These are phyloP conservation scores for Achlya flavicornis DNA, from an alignment of 2,888 invertebrate species.

Conservation along the genomic window DNA sequence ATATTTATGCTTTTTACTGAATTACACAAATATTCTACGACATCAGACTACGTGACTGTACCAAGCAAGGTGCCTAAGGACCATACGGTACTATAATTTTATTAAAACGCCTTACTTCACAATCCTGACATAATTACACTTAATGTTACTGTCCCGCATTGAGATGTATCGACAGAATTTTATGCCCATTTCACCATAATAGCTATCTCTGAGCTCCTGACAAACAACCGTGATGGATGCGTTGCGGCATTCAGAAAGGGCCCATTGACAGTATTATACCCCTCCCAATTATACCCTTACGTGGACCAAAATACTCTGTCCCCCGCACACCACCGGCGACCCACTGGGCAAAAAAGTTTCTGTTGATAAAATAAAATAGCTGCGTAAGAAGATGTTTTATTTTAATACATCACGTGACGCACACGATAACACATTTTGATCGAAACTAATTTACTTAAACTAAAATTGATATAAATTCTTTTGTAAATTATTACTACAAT, in stretches of 20 bases:
- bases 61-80: not conserved
- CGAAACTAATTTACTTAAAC: constrained; percentile 8
- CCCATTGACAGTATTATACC: constrained; percentile 64
- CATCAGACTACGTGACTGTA: not conserved
- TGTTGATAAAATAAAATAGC: constrained; percentile 17
- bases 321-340: constrained; percentile 40
- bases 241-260: constrained; percentile 49
- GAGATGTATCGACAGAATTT: constrained; percentile 70
- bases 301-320: constrained; percentile 57
- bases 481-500: not conserved
- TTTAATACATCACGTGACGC: constrained; percentile 22
- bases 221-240: constrained; percentile 74
- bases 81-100: constrained; percentile 42
- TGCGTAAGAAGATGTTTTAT: constrained; percentile 15
- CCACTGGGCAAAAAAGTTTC: constrained; percentile 49
- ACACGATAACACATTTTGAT: constrained; percentile 17
- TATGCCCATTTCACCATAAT: constrained; percentile 75
- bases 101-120: constrained; percentile 57
- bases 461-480: not conserved
- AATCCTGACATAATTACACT: constrained; percentile 66
- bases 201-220: constrained; percentile 50
- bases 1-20: too few species aligned
- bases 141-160: constrained; percentile 59
- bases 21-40: too few species aligned
- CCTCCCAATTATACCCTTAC: constrained; percentile 66